phyloP scores from a whole-genome alignment of 2,888 invertebrate genomes.

The Dichetophora obliterata region DNA sequence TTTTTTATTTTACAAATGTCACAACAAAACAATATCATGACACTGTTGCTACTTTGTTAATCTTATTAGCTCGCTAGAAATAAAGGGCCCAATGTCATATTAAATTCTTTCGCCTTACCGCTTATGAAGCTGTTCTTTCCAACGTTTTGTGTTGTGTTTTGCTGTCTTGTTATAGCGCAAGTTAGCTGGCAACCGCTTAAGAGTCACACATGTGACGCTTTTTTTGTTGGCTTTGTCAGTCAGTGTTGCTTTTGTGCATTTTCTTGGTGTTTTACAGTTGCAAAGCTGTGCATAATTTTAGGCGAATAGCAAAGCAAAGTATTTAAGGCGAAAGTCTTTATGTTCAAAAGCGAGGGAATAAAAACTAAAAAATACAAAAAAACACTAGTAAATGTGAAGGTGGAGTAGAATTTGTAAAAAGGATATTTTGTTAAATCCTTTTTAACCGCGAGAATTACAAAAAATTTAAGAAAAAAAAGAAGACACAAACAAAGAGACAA shows the following conservation, averaged over 20 bases:
- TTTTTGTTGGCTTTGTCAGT: not conserved
- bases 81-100: slow-evolving; percentile 10
- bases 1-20: not conserved
- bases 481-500: not conserved
- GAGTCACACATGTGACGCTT: slow-evolving; percentile 27
- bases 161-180: not conserved
- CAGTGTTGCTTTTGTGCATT: not conserved
- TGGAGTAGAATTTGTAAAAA: slow-evolving; percentile 19
- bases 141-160: not conserved
- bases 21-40: not conserved
- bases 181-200: not conserved
- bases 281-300: slow-evolving; percentile 26
- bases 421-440: slow-evolving; percentile 31
- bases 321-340: slow-evolving; percentile 22
- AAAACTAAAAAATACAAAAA: not conserved
- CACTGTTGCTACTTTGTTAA: slow-evolving; percentile 27
- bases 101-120: not conserved
- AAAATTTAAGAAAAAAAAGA: not conserved
- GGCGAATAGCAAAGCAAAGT: slow-evolving; percentile 21
- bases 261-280: not conserved
- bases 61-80: slow-evolving; percentile 20
- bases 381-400: not conserved
- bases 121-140: slow-evolving; percentile 4
- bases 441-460: slow-evolving; percentile 5
- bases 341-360: not conserved